phyloP scores from a whole-genome alignment of 2,113 vertebrate species.

The Panthera leo region DNA sequence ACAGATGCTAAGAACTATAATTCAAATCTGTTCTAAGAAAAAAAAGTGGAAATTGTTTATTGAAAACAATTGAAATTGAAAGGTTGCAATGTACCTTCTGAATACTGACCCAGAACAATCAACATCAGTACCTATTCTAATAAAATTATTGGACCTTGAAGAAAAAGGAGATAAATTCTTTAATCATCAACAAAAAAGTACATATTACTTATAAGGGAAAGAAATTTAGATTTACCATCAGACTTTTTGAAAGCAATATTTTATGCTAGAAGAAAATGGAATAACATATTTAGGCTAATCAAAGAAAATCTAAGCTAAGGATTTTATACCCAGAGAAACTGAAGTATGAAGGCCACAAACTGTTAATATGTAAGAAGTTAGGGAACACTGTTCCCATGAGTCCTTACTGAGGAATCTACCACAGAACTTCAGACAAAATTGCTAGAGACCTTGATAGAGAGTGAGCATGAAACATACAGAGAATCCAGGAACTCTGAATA shows the following conservation, averaged over 20 bases:
- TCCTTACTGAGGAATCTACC: background rate
- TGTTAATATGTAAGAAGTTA: background rate
- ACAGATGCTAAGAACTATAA: background rate
- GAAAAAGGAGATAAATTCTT: background rate
- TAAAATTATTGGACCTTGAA: background rate
- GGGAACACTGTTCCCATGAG: background rate
- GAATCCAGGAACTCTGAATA: background rate
- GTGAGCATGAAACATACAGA: background rate
- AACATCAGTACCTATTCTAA: background rate
- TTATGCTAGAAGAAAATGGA: background rate
- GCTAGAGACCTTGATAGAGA: background rate
- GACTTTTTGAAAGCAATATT: background rate
- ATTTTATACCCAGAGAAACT: background rate
- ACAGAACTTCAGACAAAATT: background rate
- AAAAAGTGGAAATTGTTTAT: background rate
- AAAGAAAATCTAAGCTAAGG: background rate
- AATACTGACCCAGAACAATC: background rate
- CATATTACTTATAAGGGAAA: background rate
- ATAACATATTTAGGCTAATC: background rate
- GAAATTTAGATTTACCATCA: background rate
- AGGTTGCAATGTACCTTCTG: background rate
- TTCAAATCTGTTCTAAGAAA: background rate
- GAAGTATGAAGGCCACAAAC: background rate
- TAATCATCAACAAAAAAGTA: background rate
- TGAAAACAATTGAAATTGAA: background rate